A percentile compares a stretch with the other conserved stretches of the same genome.
phyloP scores from a whole-genome alignment of 2,113 vertebrate genomes.

The Lepisosteus osseus region DNA sequence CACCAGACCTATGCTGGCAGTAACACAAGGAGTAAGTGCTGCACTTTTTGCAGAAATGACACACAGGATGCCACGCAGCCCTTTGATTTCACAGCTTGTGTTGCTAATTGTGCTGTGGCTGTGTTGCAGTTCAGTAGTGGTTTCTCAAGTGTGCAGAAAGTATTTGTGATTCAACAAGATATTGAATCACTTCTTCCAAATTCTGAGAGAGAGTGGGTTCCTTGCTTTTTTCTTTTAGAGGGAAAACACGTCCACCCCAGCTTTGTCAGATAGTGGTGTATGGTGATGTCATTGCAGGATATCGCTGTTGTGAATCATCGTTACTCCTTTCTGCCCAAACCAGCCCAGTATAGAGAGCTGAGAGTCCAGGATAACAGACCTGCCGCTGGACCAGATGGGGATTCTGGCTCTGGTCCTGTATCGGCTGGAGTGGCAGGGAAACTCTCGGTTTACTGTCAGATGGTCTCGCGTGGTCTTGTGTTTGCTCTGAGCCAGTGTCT shows the following conservation, averaged over 20 bases:
- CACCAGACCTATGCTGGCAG: too few relatives aligned
- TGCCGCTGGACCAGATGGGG: conserved; percentile 66
- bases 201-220: too few relatives aligned
- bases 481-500: neutral
- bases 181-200: too few relatives aligned
- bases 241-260: neutral
- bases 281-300: neutral
- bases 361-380: conserved; percentile 88
- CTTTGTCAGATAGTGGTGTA: neutral
- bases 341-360: conserved; percentile 95
- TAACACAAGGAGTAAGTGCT: too few relatives aligned
- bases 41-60: too few relatives aligned
- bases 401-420: conserved; percentile 63
- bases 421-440: conserved; percentile 80
- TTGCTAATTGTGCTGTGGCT: too few relatives aligned
- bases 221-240: too few relatives aligned
- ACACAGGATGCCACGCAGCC: too few relatives aligned
- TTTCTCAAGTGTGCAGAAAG: too few relatives aligned
- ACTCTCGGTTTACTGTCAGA: neutral
- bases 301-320: conserved; percentile 38
- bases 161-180: too few relatives aligned
- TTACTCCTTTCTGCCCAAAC: conserved; percentile 81
- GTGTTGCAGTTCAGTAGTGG: too few relatives aligned
- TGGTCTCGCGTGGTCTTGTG: conserved; percentile 3
- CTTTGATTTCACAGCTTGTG: too few relatives aligned